Evolutionary conservation across 2,797 vertebrate genomes (phyloP), one percentile per base, ranked within the genome.

Genomic region (Calcarius lapponicus): DNA sequence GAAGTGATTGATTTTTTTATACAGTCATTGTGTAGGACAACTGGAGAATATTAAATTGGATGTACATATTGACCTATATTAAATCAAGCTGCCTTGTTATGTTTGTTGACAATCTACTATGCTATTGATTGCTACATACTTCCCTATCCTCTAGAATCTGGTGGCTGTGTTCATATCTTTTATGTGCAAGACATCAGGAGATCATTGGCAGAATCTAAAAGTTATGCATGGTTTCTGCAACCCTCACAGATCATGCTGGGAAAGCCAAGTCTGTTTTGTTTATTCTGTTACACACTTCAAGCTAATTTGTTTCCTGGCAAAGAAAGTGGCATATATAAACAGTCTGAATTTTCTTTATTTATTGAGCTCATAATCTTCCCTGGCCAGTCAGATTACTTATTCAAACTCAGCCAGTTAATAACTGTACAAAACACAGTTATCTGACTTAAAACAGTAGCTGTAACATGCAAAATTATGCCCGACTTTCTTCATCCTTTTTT

Each of bases 201-300:
- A 42, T 38, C 5, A 6, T 26, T 75, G 58, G 58, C 60, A 84
- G 82, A 51, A 91, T 56, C 22, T 78, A 66, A 36, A 87, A 83
- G 67, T 88, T 90, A 61, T 86, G 28, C 6, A 9, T 72, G 66
- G 31, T 2, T 69, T 73, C 53, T 45, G 65, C 47, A 89, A 10
- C 22, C 4, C 5, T 58, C 10, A 3, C 32, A 75, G 57, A 80
- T 75, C 20, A 36, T 20, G 80, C 20, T 79, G 73, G 8, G 13
- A 88, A 95, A 94, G 57, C 80, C 61, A 93, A 92, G 61, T 16
- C 45, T 58, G 12, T 87, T 95, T 96, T 87, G 32, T 73, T 95
- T 92, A 54, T 45, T 81, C 51, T 75, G 43, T 80, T 73, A 62
- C 58, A 54, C 0, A 16, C 24, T 80, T 89, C 75, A 78, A 91